These are phyloP conservation scores for Augochlora pura DNA, from an alignment of 1,140 invertebrate genomes.

Conservation along the genomic window DNA sequence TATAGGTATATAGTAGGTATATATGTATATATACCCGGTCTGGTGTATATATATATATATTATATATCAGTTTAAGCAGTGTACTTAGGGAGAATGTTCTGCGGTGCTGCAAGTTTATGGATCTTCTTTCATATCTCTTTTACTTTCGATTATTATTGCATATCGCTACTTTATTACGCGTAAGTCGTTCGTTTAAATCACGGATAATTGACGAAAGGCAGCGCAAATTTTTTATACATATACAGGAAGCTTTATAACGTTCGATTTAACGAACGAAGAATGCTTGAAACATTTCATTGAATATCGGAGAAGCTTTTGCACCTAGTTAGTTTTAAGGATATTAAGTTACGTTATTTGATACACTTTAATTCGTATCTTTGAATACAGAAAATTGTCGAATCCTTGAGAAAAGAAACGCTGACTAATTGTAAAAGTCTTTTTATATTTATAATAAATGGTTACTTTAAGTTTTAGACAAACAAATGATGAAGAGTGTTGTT, in stretches of 20 bases:
- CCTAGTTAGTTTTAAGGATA: neutral
- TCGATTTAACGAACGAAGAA: neutral
- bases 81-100: constrained; percentile 64
- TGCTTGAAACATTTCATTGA: neutral
- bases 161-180: neutral
- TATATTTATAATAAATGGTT: constrained; percentile 14
- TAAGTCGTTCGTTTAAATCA: no score
- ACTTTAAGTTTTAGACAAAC: neutral
- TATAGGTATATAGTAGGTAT: constrained; percentile 75
- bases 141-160: constrained; percentile 10
- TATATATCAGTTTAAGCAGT: constrained; percentile 71
- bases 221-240: constrained; percentile 16
- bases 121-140: constrained; percentile 3
- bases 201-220: neutral
- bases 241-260: neutral
- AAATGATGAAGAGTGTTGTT: neutral
- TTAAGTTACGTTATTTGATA: neutral
- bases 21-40: constrained; percentile 20
- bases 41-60: constrained; percentile 33
- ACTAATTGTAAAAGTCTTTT: constrained; percentile 6
- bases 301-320: neutral
- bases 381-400: neutral
- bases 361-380: neutral
- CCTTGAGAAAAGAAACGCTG: neutral
- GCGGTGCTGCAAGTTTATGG: constrained; percentile 31